Percentiles rank a stretch among this genome's conserved stretches.
Evolutionary conservation across 2,888 invertebrate genomes (phyloP).

Genomic region (Anodontia alba): DNA sequence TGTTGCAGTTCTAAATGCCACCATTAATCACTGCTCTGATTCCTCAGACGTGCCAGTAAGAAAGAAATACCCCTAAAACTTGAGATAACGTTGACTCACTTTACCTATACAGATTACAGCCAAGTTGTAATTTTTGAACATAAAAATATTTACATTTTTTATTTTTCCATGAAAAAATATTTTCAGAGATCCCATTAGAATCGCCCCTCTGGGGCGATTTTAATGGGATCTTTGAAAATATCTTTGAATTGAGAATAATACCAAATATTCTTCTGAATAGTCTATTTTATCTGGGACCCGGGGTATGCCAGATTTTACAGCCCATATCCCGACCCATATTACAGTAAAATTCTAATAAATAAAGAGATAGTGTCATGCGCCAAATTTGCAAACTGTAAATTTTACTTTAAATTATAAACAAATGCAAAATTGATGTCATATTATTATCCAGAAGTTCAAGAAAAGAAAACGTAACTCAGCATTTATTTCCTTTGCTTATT

Average conservation of each 20-base stretch:
- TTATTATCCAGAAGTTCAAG: not conserved
- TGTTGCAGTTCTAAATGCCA: conserved; percentile 33
- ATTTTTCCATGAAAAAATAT: too few relatives aligned
- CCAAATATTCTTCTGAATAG: too few relatives aligned
- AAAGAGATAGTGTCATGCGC: conserved; percentile 3
- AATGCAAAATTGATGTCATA: not conserved
- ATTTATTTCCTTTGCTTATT: too few relatives aligned
- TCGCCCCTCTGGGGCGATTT: too few relatives aligned
- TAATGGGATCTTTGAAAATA: too few relatives aligned
- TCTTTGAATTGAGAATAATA: too few relatives aligned
- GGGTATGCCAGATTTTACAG: not conserved
- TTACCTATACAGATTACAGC: not conserved
- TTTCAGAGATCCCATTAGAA: too few relatives aligned
- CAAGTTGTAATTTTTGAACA: too few relatives aligned
- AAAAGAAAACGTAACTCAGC: too few relatives aligned
- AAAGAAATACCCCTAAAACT: conserved; percentile 10
- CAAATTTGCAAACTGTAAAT: conserved; percentile 13
- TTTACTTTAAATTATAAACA: not conserved
- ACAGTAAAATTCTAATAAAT: conserved; percentile 15
- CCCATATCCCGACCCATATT: conserved; percentile 6
- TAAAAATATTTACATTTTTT: too few relatives aligned
- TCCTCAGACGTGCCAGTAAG: conserved; percentile 38
- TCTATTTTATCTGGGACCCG: too few relatives aligned
- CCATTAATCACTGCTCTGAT: conserved; percentile 37
- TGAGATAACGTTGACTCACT: not conserved